Percentiles rank a stretch among this genome's conserved stretches.
phyloP scores from a whole-genome alignment of 1,140 invertebrate genomes.

The Gyrodactylus bullatarudis region DNA sequence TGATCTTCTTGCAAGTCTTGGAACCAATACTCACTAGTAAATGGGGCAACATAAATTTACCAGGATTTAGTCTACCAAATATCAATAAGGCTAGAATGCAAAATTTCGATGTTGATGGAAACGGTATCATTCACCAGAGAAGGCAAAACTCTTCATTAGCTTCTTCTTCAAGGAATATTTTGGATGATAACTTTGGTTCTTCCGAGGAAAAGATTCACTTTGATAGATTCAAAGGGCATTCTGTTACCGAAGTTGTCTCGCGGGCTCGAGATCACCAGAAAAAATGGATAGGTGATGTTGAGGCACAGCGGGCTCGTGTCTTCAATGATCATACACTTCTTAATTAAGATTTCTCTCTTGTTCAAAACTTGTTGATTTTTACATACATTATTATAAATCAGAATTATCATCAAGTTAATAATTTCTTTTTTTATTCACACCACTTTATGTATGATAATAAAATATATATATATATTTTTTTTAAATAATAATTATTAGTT shows the following conservation, averaged over 20 bases:
- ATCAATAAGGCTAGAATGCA: neutral
- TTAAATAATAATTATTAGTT: no score
- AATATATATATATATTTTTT: no score
- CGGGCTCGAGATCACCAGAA: neutral
- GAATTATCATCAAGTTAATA: no score
- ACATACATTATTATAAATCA: neutral
- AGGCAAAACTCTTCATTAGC: neutral
- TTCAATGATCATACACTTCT: neutral
- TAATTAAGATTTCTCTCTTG: neutral
- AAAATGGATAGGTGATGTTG: neutral
- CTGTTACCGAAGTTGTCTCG: neutral
- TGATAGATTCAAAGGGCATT: neutral
- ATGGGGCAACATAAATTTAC: no score
- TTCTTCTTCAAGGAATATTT: neutral
- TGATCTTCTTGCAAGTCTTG: neutral
- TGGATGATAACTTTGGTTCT: neutral
- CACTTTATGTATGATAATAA: no score
- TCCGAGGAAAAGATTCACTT: neutral
- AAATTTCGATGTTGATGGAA: neutral
- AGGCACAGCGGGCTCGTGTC: neutral
- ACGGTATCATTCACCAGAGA: neutral
- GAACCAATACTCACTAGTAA: neutral
- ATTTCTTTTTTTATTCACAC: no score
- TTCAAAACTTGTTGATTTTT: neutral
- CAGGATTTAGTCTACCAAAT: no score